Percentiles rank a stretch among this genome's conserved stretches.
Evolutionary conservation across 2,888 invertebrate genomes (phyloP).

Genomic region (Sepiola atlantica): DNA sequence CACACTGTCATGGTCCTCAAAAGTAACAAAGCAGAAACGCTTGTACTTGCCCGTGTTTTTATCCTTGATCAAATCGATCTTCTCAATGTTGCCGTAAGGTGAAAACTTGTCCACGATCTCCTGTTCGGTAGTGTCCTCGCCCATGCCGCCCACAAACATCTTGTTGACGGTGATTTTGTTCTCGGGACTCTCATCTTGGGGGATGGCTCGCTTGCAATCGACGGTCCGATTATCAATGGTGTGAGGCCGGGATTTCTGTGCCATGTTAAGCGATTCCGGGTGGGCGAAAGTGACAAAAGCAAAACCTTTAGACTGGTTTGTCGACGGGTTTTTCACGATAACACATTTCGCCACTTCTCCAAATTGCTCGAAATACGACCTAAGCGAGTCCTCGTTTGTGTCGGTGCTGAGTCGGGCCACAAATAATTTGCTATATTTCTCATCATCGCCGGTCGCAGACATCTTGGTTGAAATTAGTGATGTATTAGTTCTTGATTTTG

Average conservation of each 20-base stretch:
- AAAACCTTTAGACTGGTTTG: conserved; percentile 86
- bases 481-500: neutral
- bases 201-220: conserved; percentile 84
- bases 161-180: conserved; percentile 90
- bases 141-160: conserved; percentile 92
- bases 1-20: conserved; percentile 96
- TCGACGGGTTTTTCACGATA: conserved; percentile 37
- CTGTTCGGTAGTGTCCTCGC: conserved; percentile 92
- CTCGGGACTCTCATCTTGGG: conserved; percentile 35
- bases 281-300: conserved; percentile 96
- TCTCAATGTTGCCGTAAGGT: conserved; percentile 85
- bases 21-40: conserved; percentile 96
- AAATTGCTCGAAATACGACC: neutral
- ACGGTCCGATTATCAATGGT: conserved; percentile 94
- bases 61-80: conserved; percentile 89
- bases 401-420: conserved; percentile 37
- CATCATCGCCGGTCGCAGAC: neutral
- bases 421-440: conserved; percentile 23
- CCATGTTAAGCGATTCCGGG: conserved; percentile 95
- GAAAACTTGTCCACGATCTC: conserved; percentile 79
- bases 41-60: conserved; percentile 93
- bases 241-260: conserved; percentile 87
- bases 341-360: conserved; percentile 39
- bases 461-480: neutral
- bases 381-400: neutral